Percentiles rank a stretch among this genome's conserved stretches.
Conservation (phyloP, 1,140 invertebrate species). For the Cotesia typhae region DNA sequence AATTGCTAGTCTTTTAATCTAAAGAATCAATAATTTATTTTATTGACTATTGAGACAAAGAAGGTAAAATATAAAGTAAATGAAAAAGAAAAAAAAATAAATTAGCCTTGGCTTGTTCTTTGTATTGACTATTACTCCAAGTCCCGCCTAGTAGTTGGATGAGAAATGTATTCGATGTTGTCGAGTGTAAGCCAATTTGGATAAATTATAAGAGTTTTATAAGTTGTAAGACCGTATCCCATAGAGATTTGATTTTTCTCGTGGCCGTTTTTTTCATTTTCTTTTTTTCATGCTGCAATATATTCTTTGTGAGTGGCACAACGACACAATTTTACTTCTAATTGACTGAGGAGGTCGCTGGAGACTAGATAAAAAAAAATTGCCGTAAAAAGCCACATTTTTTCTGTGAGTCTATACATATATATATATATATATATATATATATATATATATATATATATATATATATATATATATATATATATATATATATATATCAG, state of each 20-base stretch:
- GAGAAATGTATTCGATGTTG: background rate
- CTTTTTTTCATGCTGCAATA: conserved; percentile 10
- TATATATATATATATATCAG: background rate
- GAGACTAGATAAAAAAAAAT: conserved; percentile 8
- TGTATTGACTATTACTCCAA: too few relatives aligned
- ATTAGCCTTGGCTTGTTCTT: too few relatives aligned
- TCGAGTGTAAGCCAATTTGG: background rate
- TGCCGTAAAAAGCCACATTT: conserved; percentile 19
- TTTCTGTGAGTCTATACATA: conserved; percentile 9
- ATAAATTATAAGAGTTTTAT: background rate
- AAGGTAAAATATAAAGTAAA: too few relatives aligned
- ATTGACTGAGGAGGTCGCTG: conserved; percentile 14
- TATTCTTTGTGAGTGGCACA: conserved; percentile 5
- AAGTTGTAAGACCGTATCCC: too few relatives aligned
- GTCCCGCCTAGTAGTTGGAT: too few relatives aligned
- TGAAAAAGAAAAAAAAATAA: too few relatives aligned
- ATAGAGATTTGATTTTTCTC: background rate
- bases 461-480: background rate
- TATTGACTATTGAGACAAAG: too few relatives aligned
- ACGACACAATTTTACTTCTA: background rate
- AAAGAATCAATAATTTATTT: too few relatives aligned
- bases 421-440: background rate
- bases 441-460: conserved; percentile 4
- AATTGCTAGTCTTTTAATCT: too few relatives aligned
- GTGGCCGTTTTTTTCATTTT: background rate